phyloP scores from a whole-genome alignment of 2,113 vertebrate genomes.

The Serinus canaria region DNA sequence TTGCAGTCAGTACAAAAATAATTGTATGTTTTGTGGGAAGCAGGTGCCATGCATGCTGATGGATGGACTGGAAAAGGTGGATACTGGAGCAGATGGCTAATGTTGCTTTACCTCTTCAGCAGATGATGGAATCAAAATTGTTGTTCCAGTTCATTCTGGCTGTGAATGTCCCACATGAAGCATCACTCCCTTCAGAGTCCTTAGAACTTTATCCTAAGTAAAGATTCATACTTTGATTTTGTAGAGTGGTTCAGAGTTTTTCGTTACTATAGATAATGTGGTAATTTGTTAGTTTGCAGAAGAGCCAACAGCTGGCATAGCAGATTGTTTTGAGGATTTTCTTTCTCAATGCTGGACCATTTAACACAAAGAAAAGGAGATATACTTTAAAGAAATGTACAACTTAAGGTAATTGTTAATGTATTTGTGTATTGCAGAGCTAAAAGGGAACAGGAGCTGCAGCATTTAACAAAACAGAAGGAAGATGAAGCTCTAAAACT shows the following conservation, averaged over 20 bases:
- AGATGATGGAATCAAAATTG: neutral
- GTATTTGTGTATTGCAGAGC: slow-evolving; percentile 71
- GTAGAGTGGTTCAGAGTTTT: neutral
- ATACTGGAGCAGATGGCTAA: neutral
- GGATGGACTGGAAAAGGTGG: neutral
- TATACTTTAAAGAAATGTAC: neutral
- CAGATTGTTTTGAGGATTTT: neutral
- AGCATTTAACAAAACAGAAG: slow-evolving; percentile 73
- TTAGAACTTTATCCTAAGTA: neutral
- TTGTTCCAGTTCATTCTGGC: neutral
- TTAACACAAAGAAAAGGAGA: neutral
- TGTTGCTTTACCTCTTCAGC: neutral
- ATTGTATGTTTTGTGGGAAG: neutral
- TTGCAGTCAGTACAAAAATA: neutral
- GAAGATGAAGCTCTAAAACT: slow-evolving; percentile 81
- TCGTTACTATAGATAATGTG: rapidly evolving
- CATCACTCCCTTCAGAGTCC: neutral
- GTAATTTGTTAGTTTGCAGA: neutral
- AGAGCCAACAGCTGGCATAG: neutral
- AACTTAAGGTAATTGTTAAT: neutral
- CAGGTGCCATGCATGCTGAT: neutral
- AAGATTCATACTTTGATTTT: neutral
- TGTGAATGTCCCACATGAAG: neutral
- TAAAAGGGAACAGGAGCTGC: slow-evolving; percentile 71
- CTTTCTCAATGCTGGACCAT: neutral